Base-by-base conservation (phyloP, 2,113 vertebrate species). In the Oostethus manadensis region DNA sequence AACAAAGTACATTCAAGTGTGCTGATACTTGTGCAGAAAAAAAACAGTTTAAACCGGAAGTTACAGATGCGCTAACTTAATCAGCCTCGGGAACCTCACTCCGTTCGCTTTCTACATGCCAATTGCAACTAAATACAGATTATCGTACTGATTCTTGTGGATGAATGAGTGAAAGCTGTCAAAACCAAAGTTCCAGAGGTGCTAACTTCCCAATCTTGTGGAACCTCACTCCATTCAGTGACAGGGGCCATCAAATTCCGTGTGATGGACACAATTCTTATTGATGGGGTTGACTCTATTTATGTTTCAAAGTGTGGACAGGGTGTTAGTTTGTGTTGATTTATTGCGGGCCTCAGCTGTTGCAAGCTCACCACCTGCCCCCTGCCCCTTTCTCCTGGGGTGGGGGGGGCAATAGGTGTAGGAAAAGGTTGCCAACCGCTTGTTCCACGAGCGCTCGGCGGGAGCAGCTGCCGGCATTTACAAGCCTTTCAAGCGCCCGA, bases 381-480 rank as follows among this genome's bases (percentile, higher is more conserved):
- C 56, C 56, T 11, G 61, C 51, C 62, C 42, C 20, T 44, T 42
- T 23, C 38, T 45, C 4, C 18, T 51, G 1, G 29, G 50, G 58
- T 0, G 45, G 17, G 20, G 14, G 49, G 17, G 2, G 23, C 26
- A 35, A 40, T 43, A 20, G 6, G 11, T 43, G 35, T 48, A 10
- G 50, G 53, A 55, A 40, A 40, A 18, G 46, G 14, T 49, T 40
- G 40, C 1, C 35, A 63, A 58, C 54, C 76, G 64, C 66, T 70
- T 55, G 68, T 75, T 64, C 29, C 76, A 74, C 49, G 51, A 65
- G 74, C 62, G 73, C 55, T 62, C 58, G 33, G 23, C 15, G 35
- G 73, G 70, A 87, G 83, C 89, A 90, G 88, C 87, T 90, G 88
- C 62, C 33, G 21, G 47, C 57, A 51, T 62, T 60, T 79, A 74